phyloP scores from a whole-genome alignment of 1,140 invertebrate genomes.

The Eumeta japonica region DNA sequence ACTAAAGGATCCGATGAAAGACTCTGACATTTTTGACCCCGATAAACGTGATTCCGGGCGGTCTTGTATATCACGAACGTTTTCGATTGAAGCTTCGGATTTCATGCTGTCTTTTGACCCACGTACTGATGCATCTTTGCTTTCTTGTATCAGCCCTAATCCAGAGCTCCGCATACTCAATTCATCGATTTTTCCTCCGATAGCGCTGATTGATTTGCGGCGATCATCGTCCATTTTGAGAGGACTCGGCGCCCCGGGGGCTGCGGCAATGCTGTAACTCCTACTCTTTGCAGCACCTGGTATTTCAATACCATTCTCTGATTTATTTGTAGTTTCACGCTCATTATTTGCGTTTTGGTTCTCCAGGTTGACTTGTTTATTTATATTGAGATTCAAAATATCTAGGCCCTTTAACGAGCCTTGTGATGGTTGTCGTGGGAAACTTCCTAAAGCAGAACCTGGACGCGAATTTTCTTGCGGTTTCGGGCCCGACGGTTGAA shows the following conservation, averaged over 20 bases:
- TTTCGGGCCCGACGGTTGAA: constrained; percentile 11
- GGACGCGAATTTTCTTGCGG: not conserved
- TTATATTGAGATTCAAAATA: constrained; percentile 21
- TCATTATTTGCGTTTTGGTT: constrained; percentile 34
- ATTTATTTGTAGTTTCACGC: constrained; percentile 27
- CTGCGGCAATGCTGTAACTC: constrained; percentile 54
- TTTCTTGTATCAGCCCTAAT: constrained; percentile 52
- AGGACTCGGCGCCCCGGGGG: constrained; percentile 43
- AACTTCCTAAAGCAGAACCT: constrained; percentile 15
- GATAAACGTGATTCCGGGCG: constrained; percentile 48
- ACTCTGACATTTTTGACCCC: constrained; percentile 53
- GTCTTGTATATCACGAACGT: constrained; percentile 28
- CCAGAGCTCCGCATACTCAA: constrained; percentile 32
- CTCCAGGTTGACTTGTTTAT: constrained; percentile 50
- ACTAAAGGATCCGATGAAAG: constrained; percentile 45
- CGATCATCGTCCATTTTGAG: constrained; percentile 49
- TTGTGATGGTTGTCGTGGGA: constrained; percentile 46
- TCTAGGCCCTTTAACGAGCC: constrained; percentile 36
- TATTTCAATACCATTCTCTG: constrained; percentile 33
- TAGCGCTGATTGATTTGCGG: constrained; percentile 43
- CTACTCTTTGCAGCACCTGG: constrained; percentile 42
- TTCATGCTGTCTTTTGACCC: constrained; percentile 43
- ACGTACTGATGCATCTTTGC: constrained; percentile 35
- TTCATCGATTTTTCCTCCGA: constrained; percentile 42
- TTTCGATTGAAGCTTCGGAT: constrained; percentile 37